Conservation (phyloP, 2,797 vertebrate genomes). For the Xiphorhynchus erythropygius region DNA sequence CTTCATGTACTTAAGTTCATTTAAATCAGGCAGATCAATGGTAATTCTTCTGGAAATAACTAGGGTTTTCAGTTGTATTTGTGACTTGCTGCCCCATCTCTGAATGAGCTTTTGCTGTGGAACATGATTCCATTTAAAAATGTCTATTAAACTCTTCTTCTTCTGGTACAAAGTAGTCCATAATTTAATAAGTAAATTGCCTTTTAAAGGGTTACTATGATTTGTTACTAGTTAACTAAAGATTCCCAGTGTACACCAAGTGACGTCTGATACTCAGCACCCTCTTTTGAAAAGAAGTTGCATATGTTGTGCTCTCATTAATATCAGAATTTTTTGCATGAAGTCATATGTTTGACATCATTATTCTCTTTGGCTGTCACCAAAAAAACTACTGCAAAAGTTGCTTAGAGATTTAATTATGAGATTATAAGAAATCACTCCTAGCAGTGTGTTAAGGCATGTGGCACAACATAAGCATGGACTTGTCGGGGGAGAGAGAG, state of each 20-base stretch:
- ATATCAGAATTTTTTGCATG: background rate
- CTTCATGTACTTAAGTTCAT: background rate
- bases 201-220: conserved; percentile 37
- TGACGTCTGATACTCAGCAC: background rate
- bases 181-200: conserved; percentile 49
- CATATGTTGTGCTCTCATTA: background rate
- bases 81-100: background rate
- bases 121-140: background rate
- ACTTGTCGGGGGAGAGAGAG: background rate
- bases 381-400: background rate
- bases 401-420: conserved; percentile 36
- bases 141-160: background rate
- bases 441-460: conserved; percentile 25
- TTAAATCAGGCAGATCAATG: background rate
- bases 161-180: background rate
- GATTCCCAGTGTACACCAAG: background rate
- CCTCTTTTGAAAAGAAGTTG: background rate
- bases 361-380: background rate
- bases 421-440: conserved; percentile 33
- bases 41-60: background rate
- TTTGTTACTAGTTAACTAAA: conserved; percentile 61
- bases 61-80: background rate
- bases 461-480: conserved; percentile 26
- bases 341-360: background rate
- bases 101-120: background rate